These are phyloP conservation scores for Formica selysi DNA, from an alignment of 1,140 invertebrate genomes.

Conservation along the genomic window DNA sequence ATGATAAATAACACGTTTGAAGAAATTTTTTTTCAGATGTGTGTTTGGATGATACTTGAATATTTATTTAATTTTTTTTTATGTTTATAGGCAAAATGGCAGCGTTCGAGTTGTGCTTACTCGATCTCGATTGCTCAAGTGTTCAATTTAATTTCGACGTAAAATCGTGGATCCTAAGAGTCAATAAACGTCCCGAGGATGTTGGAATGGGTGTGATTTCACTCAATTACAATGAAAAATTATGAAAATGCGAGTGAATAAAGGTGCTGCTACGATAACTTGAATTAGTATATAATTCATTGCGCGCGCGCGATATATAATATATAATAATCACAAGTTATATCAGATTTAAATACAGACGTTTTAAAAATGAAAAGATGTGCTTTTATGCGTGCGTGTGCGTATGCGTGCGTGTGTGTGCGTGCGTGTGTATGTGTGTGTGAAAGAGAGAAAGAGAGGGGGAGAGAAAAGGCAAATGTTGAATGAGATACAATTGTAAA, in stretches of 20 bases:
- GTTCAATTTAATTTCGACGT: background rate
- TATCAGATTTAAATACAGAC: conserved; percentile 22
- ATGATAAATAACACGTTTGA: background rate
- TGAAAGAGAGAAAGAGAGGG: background rate
- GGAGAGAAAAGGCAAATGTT: conserved; percentile 1
- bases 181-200: conserved; percentile 30
- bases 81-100: background rate
- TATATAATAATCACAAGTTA: background rate
- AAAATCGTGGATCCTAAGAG: conserved; percentile 26
- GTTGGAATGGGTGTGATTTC: background rate
- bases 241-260: conserved; percentile 44
- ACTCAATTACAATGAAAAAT: background rate
- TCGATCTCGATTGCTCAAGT: conserved; percentile 28
- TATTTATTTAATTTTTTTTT: background rate
- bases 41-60: background rate
- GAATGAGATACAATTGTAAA: conserved; percentile 10
- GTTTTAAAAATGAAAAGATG: background rate
- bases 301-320: background rate
- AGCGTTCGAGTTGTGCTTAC: background rate
- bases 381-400: too few relatives aligned
- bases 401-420: too few relatives aligned
- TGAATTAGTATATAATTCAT: background rate
- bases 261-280: conserved; percentile 40
- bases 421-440: too few relatives aligned
- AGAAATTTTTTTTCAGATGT: background rate